Percentiles rank a stretch among this genome's conserved stretches.
phyloP scores from a whole-genome alignment of 2,113 vertebrate genomes.

The Corythornis vintsioides region DNA sequence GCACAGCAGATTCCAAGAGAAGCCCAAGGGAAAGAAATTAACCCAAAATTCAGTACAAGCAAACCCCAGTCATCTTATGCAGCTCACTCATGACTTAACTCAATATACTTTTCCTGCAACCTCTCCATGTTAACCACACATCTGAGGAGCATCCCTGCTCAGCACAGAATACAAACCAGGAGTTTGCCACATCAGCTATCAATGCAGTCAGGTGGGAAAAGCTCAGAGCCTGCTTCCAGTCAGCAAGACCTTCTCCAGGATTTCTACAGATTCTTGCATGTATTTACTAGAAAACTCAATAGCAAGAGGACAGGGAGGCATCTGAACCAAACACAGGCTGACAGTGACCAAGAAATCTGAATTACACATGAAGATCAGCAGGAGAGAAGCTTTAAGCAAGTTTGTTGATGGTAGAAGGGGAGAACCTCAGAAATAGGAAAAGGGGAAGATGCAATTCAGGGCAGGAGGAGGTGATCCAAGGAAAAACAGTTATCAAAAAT shows the following conservation, averaged over 20 bases:
- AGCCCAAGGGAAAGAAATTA: slow-evolving; percentile 42
- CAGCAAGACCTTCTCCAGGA: slow-evolving; percentile 9
- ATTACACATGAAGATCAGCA: not conserved
- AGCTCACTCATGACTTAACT: slow-evolving; percentile 34
- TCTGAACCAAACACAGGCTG: not conserved
- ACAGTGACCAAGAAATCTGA: not conserved
- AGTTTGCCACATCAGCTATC: slow-evolving; percentile 28
- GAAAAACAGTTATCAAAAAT: not conserved
- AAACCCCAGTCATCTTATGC: not conserved
- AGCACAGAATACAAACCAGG: slow-evolving; percentile 22
- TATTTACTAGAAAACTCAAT: not conserved
- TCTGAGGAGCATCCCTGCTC: slow-evolving; percentile 35
- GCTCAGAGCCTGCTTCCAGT: not conserved
- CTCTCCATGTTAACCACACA: not conserved
- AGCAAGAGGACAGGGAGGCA: not conserved
- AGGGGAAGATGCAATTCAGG: not conserved
- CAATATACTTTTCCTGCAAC: slow-evolving; percentile 10
- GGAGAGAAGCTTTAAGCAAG: not conserved
- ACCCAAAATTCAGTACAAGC: slow-evolving; percentile 26
- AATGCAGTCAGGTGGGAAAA: not conserved
- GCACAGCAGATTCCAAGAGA: not conserved
- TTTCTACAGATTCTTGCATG: not conserved
- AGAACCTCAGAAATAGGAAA: not conserved
- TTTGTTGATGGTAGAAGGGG: not conserved
- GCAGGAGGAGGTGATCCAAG: not conserved